Percentiles rank a stretch among this genome's conserved stretches.
Conservation (phyloP, 2,113 vertebrate species). For the Scopus umbretta region DNA sequence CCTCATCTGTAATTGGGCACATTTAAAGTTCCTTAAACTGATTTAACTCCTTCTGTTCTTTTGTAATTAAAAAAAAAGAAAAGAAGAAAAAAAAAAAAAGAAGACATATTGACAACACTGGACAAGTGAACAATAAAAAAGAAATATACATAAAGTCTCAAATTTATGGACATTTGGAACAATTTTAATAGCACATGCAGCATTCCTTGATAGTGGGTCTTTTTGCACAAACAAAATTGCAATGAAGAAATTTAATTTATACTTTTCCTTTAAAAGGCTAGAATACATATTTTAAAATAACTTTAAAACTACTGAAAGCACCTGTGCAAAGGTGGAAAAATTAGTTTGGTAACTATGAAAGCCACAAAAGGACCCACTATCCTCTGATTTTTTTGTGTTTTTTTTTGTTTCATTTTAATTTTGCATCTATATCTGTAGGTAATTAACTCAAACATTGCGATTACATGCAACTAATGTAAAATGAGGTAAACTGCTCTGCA, state of each 20-base stretch:
- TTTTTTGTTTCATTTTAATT: constrained; percentile 59
- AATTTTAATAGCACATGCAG: constrained; percentile 83
- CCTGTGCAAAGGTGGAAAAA: constrained; percentile 74
- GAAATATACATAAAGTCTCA: constrained; percentile 75
- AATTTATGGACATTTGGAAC: constrained; percentile 77
- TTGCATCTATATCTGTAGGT: constrained; percentile 71
- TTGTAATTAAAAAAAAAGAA: constrained; percentile 8
- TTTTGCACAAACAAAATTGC: constrained; percentile 88
- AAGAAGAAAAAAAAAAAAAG: constrained; percentile 27
- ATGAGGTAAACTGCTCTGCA: constrained; percentile 90
- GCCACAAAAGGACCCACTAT: constrained; percentile 99
- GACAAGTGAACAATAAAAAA: constrained; percentile 74
- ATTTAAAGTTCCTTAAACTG: constrained; percentile 68
- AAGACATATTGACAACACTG: constrained; percentile 71
- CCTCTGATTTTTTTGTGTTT: constrained; percentile 72
- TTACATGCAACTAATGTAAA: constrained; percentile 85
- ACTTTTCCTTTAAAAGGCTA: constrained; percentile 71
- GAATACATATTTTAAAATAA: constrained; percentile 71
- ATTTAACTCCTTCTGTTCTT: constrained; percentile 53
- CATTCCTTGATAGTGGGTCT: constrained; percentile 97
- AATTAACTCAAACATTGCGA: constrained; percentile 74
- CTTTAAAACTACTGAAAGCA: constrained; percentile 70
- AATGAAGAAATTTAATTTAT: constrained; percentile 65
- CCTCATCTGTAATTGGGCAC: constrained; percentile 53
- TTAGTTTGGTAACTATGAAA: constrained; percentile 83